Base-by-base conservation (phyloP, 2,113 vertebrate genomes). In the Ptyas mucosa region DNA sequence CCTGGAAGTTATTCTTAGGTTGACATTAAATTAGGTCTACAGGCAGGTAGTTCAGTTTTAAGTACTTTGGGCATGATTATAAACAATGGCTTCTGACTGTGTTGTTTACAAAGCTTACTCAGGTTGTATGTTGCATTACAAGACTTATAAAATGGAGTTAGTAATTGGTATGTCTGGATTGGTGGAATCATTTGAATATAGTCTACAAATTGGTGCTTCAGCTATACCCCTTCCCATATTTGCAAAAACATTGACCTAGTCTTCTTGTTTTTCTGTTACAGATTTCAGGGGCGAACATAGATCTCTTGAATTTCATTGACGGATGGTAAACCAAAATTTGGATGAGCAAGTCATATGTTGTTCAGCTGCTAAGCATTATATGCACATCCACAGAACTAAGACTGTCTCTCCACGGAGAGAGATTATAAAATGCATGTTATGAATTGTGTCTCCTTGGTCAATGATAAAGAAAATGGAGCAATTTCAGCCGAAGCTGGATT, bases 341-440 rank as follows among this genome's bases (percentile, higher is more conserved):
- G 94, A 93, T 86, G 93, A 39, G 49, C 3, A 54, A 87, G 88
- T 46, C 90, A n/a, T 12, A 21, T 2, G 52, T 88, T 90, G 87
- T 92, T 86, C 39, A 20, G 0, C 90, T 89, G 1, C n/a, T 91
- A 94, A 10, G 95, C 94, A 96, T 52, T 95, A 49, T 96, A 93
- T 85, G 94, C 94, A 26, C 75, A 91, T 91, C 95, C 94, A 14
- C 91, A 95, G 95, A 95, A 96, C 94, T 97, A 95, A 95, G 93
- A 2, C 96, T 95, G 95, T 96, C 97, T 97, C 95, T 87, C 34
- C 26, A 29, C 5, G 3, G 96, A 52, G 97, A 95, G 97, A 97
- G 90, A 88, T 95, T 46, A 8, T 97, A 98, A 97, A 96, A 99
- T 98, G 98, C 98, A 98, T 97, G 98, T 99, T 97, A 99, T 99